A percentile compares a stretch with the other conserved stretches of the same genome.
Evolutionary conservation across 1,140 invertebrate species (phyloP).

Genomic region (Gryllus bimaculatus): DNA sequence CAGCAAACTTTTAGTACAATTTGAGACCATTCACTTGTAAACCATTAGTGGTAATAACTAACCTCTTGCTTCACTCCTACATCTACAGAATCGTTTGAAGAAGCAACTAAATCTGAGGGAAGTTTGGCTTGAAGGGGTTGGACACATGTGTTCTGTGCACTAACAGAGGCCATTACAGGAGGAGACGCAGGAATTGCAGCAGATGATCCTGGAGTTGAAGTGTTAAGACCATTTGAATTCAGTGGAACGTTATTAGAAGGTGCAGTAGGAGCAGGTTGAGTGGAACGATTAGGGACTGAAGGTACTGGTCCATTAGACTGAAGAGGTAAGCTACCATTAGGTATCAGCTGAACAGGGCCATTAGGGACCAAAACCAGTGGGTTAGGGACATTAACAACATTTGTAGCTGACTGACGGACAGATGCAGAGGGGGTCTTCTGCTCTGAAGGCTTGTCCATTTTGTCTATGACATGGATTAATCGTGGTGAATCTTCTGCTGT

Average conservation of each 20-base stretch:
- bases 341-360: not conserved
- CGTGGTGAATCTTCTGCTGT: conserved; percentile 11
- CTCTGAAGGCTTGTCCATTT: conserved; percentile 22
- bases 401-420: conserved; percentile 13
- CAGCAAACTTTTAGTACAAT: not conserved
- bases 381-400: conserved; percentile 10
- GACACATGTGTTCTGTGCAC: not conserved
- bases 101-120: not conserved
- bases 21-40: not conserved
- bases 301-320: not conserved
- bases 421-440: conserved; percentile 19
- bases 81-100: not conserved
- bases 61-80: not conserved
- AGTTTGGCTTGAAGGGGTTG: not conserved
- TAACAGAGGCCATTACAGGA: not conserved
- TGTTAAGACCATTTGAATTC: not conserved
- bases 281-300: not conserved
- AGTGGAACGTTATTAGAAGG: not conserved
- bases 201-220: not conserved
- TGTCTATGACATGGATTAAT: conserved; percentile 21
- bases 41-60: not conserved
- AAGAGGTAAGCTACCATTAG: not conserved
- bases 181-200: not conserved
- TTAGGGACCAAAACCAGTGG: not conserved
- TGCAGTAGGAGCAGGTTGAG: not conserved